Percentiles rank a stretch among this genome's conserved stretches.
phyloP scores from a whole-genome alignment of 2,888 invertebrate genomes.

The Caenorhabditis becei region DNA sequence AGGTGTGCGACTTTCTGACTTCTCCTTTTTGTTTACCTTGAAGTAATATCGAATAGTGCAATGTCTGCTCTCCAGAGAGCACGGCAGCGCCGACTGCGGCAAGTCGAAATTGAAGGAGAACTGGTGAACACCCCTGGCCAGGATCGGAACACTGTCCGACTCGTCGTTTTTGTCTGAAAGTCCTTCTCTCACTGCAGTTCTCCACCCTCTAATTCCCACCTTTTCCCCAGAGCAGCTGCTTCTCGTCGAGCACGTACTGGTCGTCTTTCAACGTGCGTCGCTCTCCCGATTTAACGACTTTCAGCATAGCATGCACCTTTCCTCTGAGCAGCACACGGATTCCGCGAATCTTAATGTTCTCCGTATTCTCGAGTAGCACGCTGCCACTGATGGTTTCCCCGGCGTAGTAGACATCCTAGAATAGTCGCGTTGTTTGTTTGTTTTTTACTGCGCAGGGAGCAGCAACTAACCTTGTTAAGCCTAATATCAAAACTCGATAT shows the following conservation, averaged over 20 bases:
- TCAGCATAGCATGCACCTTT: constrained; percentile 89
- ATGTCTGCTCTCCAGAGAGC: constrained; percentile 88
- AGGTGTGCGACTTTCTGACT: not conserved
- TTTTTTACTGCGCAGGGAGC: constrained; percentile 1
- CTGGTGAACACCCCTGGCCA: constrained; percentile 87
- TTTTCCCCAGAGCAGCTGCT: constrained; percentile 88
- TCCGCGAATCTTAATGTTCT: constrained; percentile 87
- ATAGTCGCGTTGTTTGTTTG: constrained; percentile 15
- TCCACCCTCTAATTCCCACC: constrained; percentile 82
- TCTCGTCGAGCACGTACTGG: constrained; percentile 88
- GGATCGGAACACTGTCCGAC: constrained; percentile 83
- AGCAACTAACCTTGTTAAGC: constrained; percentile 84
- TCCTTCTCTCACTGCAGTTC: too few species aligned
- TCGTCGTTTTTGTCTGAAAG: constrained; percentile 74
- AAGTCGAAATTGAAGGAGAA: constrained; percentile 87
- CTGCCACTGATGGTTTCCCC: constrained; percentile 87
- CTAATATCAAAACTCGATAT: constrained; percentile 89
- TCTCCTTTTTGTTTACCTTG: constrained; percentile 82
- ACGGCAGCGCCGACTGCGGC: constrained; percentile 87
- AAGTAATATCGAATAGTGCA: constrained; percentile 88
- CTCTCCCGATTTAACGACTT: constrained; percentile 88
- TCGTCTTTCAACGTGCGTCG: constrained; percentile 88
- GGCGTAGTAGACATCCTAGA: constrained; percentile 87
- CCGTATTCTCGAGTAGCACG: constrained; percentile 87
- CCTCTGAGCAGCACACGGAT: constrained; percentile 87